Base-by-base conservation (phyloP, 1,140 invertebrate species). In the Drosophila serrata region DNA sequence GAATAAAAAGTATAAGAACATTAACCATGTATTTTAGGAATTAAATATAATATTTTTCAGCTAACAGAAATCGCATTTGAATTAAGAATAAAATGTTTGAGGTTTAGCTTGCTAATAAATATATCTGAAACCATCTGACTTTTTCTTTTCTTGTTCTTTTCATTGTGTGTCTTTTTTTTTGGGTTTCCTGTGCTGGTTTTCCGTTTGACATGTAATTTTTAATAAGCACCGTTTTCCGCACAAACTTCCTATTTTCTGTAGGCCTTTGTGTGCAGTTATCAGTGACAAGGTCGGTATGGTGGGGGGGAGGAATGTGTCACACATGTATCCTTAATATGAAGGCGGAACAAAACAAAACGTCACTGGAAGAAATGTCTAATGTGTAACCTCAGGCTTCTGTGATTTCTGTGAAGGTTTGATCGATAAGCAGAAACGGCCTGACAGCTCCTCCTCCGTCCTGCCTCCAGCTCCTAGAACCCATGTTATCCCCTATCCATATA, bases 171-270 rank as follows among this genome's bases (percentile, higher is more conserved):
- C 15, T 55, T 45, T 29, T 62, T 62, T 62, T 65, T 49, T 43
- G 55, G 65, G 53, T 53, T 62, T 79, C 65, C 68, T 82, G 49
- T 51, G 49, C 37, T 53, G 68, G 45, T 51, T 68, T 86, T 76
- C 74, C 61, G 73, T 76, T 81, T 85, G 85, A 81, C 84, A 84
- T 90, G 85, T 88, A 90, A 90, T 88, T 88, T 90, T 88, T 88
- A 88, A 90, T 88, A 88, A 88, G 85, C 80, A 74, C 42, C 65
- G 62, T 75, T 80, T 82, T 75, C 75, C 75, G 61, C 80, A 82
- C 55, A 74, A 73, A 80, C 61, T 90, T 84, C 63, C 84, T 61
- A 56, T 61, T 51, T 45, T 59, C 24, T 57, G 37, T 74, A 39
- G 22, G 35, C 37, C 62, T 78, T 72, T 78, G 75, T 76, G 45